Evolutionary conservation across 2,797 vertebrate species (phyloP).

Genomic region (Myotis daubentonii): DNA sequence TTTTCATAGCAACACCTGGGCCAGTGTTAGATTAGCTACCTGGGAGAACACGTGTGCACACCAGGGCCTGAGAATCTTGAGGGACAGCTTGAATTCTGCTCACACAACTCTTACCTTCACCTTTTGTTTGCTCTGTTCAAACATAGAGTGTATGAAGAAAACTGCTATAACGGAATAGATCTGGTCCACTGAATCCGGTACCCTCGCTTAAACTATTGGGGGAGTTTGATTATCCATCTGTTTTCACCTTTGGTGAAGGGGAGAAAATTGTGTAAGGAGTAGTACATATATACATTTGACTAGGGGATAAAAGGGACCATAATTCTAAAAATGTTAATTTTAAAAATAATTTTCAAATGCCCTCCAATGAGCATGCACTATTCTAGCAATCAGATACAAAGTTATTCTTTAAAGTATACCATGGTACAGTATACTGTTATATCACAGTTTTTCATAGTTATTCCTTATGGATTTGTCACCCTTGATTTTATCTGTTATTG

Average conservation of each 20-base stretch:
- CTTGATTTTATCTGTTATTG: slow-evolving; percentile 23
- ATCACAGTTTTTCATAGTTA: neutral
- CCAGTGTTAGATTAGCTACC: neutral
- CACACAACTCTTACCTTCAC: neutral
- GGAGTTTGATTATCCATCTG: neutral
- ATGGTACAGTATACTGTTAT: neutral
- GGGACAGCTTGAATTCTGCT: neutral
- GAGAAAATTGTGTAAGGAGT: neutral
- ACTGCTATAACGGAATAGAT: neutral
- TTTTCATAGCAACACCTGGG: neutral
- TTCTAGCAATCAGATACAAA: neutral
- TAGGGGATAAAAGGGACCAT: neutral
- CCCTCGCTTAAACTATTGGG: neutral
- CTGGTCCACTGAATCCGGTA: neutral
- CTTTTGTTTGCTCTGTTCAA: neutral
- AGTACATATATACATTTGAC: neutral
- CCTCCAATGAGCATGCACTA: neutral
- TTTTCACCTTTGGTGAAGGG: neutral
- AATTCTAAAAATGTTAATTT: neutral
- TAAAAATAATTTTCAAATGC: neutral
- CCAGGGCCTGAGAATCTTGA: neutral
- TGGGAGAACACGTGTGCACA: neutral
- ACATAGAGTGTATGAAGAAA: neutral
- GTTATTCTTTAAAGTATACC: neutral
- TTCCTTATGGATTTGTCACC: neutral